A percentile compares a stretch with the other conserved stretches of the same genome.
These are phyloP conservation scores for Caenorhabditis sp. DNA, from an alignment of 2,888 invertebrate genomes.

Conservation along the genomic window DNA sequence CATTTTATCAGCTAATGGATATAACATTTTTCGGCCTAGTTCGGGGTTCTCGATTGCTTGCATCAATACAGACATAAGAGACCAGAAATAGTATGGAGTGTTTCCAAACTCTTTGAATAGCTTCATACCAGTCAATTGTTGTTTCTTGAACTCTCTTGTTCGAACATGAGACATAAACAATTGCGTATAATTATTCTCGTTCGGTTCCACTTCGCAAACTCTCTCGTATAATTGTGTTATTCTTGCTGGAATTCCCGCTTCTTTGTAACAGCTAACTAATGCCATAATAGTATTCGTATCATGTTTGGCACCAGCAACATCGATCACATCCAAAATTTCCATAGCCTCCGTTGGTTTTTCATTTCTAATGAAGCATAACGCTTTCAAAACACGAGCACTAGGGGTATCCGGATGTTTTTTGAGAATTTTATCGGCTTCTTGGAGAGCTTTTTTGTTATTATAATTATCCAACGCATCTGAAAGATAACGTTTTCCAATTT, in stretches of 20 bases:
- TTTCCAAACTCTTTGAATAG: conserved; percentile 90
- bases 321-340: conserved; percentile 80
- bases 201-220: conserved; percentile 84
- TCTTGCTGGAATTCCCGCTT: conserved; percentile 74
- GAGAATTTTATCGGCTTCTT: conserved; percentile 84
- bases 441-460: conserved; percentile 93
- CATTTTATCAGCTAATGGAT: conserved; percentile 92
- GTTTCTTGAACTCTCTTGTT: conserved; percentile 63
- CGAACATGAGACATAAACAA: conserved; percentile 95
- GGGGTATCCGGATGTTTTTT: not conserved
- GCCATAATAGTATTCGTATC: conserved; percentile 94
- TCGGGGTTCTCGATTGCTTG: conserved; percentile 75
- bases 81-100: conserved; percentile 97
- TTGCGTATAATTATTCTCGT: conserved; percentile 89
- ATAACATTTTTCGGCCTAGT: conserved; percentile 78
- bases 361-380: conserved; percentile 86
- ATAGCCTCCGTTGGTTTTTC: conserved; percentile 85
- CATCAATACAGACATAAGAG: conserved; percentile 92
- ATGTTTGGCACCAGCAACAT: conserved; percentile 80
- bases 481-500: conserved; percentile 6
- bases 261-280: conserved; percentile 89
- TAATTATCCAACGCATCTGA: conserved; percentile 81
- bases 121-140: conserved; percentile 81
- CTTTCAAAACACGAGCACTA: conserved; percentile 81
- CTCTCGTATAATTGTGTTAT: conserved; percentile 89